Evolutionary conservation across 1,140 invertebrate species (phyloP), one percentile per base, ranked within the genome.

Genomic region (Brachionus angularis): DNA sequence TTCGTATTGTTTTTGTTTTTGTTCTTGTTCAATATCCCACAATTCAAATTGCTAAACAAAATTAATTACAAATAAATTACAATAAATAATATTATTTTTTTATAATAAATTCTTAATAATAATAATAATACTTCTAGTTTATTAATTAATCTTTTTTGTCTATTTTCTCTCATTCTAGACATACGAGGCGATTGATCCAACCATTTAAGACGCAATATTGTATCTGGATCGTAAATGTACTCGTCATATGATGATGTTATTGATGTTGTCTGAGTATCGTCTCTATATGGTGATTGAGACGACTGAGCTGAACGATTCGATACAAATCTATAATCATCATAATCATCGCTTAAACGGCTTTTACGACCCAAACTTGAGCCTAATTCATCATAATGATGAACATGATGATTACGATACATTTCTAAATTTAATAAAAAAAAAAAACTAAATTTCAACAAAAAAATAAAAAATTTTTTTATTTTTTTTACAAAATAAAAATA

Each of bases 1-100:
- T 46, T 67, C 62, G 23, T 46, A 67, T 34, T 67, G 62, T 16
- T 36, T 46, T 25, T 67, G 62, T 47, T 67, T 67, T 50, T 47
- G 42, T n/a, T 67, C 62, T 49, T 67, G 62, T 36, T 67, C 62
- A 3, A 50, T 50, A 42, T 67, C 62, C 62, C 62, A 67, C 42
- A 67, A 67, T 23, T 67, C 62, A 34, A 67, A 67, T 67, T 67
- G 62, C 62, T 67, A 16, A 42, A 7, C 4, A n/a, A 44, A 5
- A 27, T 18, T 27, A 46, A 34, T 10, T 42, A 42, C 10, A 67
- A 67, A 5, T 34, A 10, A 33, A 47, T 0, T 1, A 47, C 10
- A 33, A 42, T 31, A 29, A 25, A 47, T 10, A 42, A 53, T 12
- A 31, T 31, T 58, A 23, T 4, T 39, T 23, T 39, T 58, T 34